Percentiles rank a stretch among this genome's conserved stretches.
phyloP scores from a whole-genome alignment of 2,797 vertebrate genomes.

The Lepilemur ruficaudatus region DNA sequence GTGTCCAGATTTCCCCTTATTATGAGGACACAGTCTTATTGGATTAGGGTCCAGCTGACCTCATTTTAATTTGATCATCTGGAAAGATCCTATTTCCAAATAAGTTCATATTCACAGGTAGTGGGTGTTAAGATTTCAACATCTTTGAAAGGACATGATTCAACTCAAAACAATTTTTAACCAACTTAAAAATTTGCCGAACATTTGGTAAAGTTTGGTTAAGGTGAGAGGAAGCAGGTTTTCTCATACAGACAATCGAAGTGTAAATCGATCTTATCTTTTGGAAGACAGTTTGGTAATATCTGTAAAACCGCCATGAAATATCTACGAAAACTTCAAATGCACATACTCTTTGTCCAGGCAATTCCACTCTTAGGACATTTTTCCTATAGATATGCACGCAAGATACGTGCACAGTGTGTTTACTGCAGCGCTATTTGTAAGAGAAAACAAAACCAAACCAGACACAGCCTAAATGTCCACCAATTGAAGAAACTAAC shows the following conservation, averaged over 20 bases:
- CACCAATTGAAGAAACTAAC: background rate
- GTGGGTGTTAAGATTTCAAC: background rate
- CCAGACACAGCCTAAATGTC: background rate
- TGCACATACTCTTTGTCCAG: background rate
- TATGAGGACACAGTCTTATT: background rate
- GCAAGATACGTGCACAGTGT: background rate
- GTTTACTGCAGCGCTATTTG: background rate
- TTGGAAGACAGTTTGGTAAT: conserved; percentile 6
- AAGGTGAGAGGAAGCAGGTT: background rate
- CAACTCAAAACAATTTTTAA: background rate
- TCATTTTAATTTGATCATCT: background rate
- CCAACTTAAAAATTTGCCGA: background rate
- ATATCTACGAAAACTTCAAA: conserved; percentile 31
- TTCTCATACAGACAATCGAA: background rate
- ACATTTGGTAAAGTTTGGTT: background rate
- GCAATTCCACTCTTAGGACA: background rate
- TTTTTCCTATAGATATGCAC: background rate
- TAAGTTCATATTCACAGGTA: background rate
- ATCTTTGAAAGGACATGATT: background rate
- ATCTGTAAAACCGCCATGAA: background rate
- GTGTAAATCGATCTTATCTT: background rate
- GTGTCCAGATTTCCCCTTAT: background rate
- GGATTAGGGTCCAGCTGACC: background rate
- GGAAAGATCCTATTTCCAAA: background rate
- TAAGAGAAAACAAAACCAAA: conserved; percentile 8